Conservation (phyloP, 2,113 vertebrate genomes). For the Xiphophorus couchianus region DNA sequence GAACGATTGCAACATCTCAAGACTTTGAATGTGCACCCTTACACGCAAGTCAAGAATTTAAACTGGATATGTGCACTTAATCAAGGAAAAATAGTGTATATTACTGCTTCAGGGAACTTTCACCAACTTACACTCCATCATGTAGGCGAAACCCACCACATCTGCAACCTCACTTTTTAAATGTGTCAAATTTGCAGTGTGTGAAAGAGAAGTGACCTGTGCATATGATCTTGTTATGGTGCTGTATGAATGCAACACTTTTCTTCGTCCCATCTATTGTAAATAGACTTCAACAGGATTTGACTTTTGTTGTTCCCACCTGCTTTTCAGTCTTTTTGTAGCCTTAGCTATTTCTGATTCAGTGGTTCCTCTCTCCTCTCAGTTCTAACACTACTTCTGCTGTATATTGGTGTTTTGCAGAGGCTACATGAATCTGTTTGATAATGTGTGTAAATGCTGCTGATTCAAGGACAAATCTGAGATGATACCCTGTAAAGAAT, state of each 20-base stretch:
- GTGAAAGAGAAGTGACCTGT: conserved; percentile 43
- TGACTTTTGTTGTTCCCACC: conserved; percentile 40
- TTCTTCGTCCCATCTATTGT: conserved; percentile 60
- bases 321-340: conserved; percentile 42
- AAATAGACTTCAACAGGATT: conserved; percentile 63
- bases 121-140: conserved; percentile 42
- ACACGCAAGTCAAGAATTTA: conserved; percentile 12
- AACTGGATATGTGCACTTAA: conserved; percentile 35
- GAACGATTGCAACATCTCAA: conserved; percentile 20
- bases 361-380: conserved; percentile 56
- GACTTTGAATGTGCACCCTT: conserved; percentile 17
- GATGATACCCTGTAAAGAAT: conserved; percentile 57
- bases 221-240: conserved; percentile 31
- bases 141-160: conserved; percentile 43
- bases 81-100: conserved; percentile 26
- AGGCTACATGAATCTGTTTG: conserved; percentile 70
- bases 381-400: conserved; percentile 63
- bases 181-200: conserved; percentile 66
- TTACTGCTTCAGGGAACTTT: conserved; percentile 67
- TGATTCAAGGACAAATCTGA: conserved; percentile 71
- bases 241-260: conserved; percentile 60
- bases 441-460: conserved; percentile 77
- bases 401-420: conserved; percentile 51
- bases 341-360: conserved; percentile 51
- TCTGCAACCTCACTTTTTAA: conserved; percentile 44